Base-by-base conservation (phyloP, 2,113 vertebrate genomes). In the Sclerurus mexicanus region DNA sequence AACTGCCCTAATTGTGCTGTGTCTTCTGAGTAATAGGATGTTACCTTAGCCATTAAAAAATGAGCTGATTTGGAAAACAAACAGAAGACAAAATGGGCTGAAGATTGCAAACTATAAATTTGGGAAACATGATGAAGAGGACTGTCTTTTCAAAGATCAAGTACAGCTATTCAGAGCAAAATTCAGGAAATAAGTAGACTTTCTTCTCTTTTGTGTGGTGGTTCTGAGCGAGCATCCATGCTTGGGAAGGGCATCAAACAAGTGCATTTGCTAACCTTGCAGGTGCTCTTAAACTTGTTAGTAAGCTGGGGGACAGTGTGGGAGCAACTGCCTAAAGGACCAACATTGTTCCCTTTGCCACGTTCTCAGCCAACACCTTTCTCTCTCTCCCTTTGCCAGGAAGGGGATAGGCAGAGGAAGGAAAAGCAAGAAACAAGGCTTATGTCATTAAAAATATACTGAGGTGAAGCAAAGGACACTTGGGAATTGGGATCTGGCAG, bases 391-490 rank as follows among this genome's bases (percentile, higher is more conserved):
- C 18, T 88, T 74, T 69, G 46, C 2, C 3, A 67, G 68, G 47
- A 85, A 71, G 15, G 10, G 68, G 39, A 59, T 6, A 30, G 33
- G 27, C 27, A 81, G 12, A 87, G 55, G 4, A 71, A 13, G 24
- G 42, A 56, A 79, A 80, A 56, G 10, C 89, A 82, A 89, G 16
- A 46, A 88, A 60, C 5, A 53, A 49, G 24, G 12, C 2, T 2
- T 53, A 16, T 46, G 18, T 35, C 33, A 84, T 90, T 96, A 88
- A 84, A 96, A 92, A 86, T 78, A 92, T 59, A 90, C 94, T 68
- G 44, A 94, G 68, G 55, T 92, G 79, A 92, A 86, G 72, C 35
- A 88, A 93, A 87, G 56, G 68, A 44, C 56, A 40, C 72, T 89
- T 90, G 68, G 80, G 96, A 96, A 49, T 72, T n/a, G 1, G 47